Evolutionary conservation across 1,140 invertebrate species (phyloP), one percentile per base, ranked within the genome.

Genomic region (Listronotus bonariensis): DNA sequence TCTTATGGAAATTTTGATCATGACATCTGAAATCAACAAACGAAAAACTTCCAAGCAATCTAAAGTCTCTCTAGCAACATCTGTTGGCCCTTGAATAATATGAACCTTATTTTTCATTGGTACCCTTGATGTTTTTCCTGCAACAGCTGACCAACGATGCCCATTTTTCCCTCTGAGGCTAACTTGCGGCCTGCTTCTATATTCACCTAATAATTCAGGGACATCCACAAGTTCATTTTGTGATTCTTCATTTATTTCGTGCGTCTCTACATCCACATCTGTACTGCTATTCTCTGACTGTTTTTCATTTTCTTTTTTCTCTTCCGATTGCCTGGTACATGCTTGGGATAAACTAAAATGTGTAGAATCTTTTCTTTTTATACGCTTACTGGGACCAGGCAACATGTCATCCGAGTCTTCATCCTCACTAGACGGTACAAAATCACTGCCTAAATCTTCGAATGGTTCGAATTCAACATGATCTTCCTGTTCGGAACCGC

Each of bases 351-450:
- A 38, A 38, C 36, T 12, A 38, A 38, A 38, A 38, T 38, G 6
- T 38, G 36, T 38, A 38, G 12, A 12, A 38, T 38, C 12, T 38
- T 12, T 38, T 38, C 36, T 38, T 38, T 38, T 38, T 38, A 38
- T 38, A 12, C 36, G 36, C 36, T 38, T 38, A 38, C 36, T 38
- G 12, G 36, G 36, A 38, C 36, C 36, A 38, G 36, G 12, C 36
- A 38, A 38, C 36, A 38, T 6, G 12, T 38, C 36, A 38, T 38
- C 36, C 36, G 36, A 8, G 36, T 38, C 6, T 38, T 38, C 36
- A 38, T 38, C 36, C 36, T 38, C 36, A 38, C 36, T 38, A 38
- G 36, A 38, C 36, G 36, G 36, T 38, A 38, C 36, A 38, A 38
- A 38, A 38, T 38, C 36, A 12, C 36, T 38, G 36, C 36, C 36